Evolutionary conservation across 2,888 invertebrate genomes (phyloP).

Genomic region (Linnaemya vulpina): DNA sequence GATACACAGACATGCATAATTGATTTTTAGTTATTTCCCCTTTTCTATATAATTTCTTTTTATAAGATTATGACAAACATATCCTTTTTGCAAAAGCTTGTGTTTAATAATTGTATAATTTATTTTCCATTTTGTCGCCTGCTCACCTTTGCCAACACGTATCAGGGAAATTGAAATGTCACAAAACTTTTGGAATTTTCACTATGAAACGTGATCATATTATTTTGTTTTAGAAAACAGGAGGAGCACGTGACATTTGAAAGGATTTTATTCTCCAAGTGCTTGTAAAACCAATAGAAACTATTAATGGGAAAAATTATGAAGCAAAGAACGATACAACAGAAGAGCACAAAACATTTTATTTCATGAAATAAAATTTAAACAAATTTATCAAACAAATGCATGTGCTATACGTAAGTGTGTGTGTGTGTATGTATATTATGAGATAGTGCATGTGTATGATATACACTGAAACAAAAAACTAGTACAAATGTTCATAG

Average conservation of each 20-base stretch:
- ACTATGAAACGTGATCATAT: constrained; percentile 53
- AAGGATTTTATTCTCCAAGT: constrained; percentile 4
- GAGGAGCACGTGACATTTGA: constrained; percentile 24
- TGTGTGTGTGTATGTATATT: too few relatives aligned
- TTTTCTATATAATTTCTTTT: background rate
- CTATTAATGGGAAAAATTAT: background rate
- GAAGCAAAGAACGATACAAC: background rate
- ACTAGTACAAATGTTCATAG: too few relatives aligned
- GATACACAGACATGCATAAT: too few relatives aligned
- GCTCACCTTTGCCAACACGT: constrained; percentile 26
- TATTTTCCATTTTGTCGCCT: constrained; percentile 10
- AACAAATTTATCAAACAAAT: background rate
- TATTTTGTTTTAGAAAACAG: constrained; percentile 4
- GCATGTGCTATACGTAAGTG: too few relatives aligned
- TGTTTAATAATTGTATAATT: background rate
- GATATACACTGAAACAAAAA: too few relatives aligned
- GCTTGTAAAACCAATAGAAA: constrained; percentile 8
- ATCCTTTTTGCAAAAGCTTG: background rate
- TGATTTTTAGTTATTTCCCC: too few relatives aligned
- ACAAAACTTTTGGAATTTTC: constrained; percentile 53
- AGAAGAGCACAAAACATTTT: background rate
- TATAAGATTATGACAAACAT: background rate
- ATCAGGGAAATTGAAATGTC: constrained; percentile 56
- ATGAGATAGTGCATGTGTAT: too few relatives aligned
- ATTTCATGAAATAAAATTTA: background rate